phyloP scores from a whole-genome alignment of 2,113 vertebrate genomes.

The Piliocolobus tephrosceles region DNA sequence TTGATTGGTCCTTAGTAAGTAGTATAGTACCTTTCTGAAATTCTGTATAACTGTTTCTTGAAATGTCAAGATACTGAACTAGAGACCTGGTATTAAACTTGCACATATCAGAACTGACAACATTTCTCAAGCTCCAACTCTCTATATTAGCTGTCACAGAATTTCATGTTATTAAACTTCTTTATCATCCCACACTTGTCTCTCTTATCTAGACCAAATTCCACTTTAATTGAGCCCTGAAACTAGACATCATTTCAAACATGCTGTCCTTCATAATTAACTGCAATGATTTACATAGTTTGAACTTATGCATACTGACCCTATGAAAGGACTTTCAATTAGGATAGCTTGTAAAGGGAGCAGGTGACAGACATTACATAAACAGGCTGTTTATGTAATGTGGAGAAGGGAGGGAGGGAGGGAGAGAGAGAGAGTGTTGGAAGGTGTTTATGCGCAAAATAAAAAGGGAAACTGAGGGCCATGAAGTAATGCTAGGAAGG shows the following conservation, averaged over 20 bases:
- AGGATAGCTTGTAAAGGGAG: constrained; percentile 36
- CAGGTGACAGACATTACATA: constrained; percentile 26
- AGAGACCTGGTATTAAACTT: constrained; percentile 38
- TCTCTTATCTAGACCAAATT: constrained; percentile 56
- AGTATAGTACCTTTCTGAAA: not conserved
- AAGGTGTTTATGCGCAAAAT: constrained; percentile 29
- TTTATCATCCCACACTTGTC: constrained; percentile 31
- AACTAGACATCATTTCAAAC: constrained; percentile 49
- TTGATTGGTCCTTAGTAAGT: not conserved
- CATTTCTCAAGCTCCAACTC: constrained; percentile 8
- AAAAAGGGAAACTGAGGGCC: not conserved
- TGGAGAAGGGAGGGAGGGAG: not conserved
- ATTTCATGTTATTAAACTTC: constrained; percentile 54
- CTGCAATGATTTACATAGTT: constrained; percentile 13
- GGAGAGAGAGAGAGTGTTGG: not conserved
- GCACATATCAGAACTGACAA: constrained; percentile 21
- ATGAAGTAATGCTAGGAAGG: constrained; percentile 3
- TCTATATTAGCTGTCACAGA: constrained; percentile 43
- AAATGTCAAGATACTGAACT: constrained; percentile 51
- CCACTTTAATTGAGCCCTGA: constrained; percentile 43
- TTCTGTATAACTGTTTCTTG: constrained; percentile 14
- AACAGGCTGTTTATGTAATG: not conserved
- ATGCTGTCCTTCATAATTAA: constrained; percentile 32
- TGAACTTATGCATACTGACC: constrained; percentile 32
- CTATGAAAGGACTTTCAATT: constrained; percentile 1